Evolutionary conservation across 2,888 invertebrate genomes (phyloP), one percentile per base, ranked within the genome.

Genomic region (Drosophila stalkeri): DNA sequence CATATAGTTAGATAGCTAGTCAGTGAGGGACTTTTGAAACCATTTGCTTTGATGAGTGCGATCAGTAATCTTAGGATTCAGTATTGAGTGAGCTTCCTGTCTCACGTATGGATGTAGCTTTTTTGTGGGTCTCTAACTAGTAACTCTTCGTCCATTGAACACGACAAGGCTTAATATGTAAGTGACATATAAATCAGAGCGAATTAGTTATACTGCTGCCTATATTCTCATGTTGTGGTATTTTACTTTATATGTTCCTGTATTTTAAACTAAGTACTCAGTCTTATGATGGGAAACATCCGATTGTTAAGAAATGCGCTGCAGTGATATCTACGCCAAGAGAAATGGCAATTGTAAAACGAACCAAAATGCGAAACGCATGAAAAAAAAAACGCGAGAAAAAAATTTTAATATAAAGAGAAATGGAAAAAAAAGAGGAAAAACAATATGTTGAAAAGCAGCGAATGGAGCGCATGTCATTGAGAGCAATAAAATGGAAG

Each of bases 301-400:
- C 92, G 90, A 88, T 92, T 92, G 92, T 93, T 93, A 93, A 92
- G 92, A 92, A 90, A 92, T 90, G 83, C 83, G 91, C 89, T 92
- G 93, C 80, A 92, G 89, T 76, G 90, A 90, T 77, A 90, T 81
- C 85, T 80, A 68, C 66, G 65, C 52, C 39, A 64, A 52, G 44
- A 43, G 43, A 55, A 54, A 56, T 69, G 31, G 60, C 60, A 55
- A 69, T 61, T 69, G 11, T 39, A 39, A 20, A 43, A 27, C 23
- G 39, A 73, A 52, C 37, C 51, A 14, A 75, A 61, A 37, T 41
- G 61, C 62, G 54, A 67, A 76, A 63, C 64, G 52, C 41, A 72
- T 23, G 3, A 23, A 23, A 61, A 54, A 47, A 63, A 66, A 64
- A 68, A 9, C 39, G 7, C 23, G 49, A 54, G 43, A 55, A 43